These are phyloP conservation scores for Spermophilus dauricus DNA, from an alignment of 2,113 vertebrate species.

Conservation along the genomic window DNA sequence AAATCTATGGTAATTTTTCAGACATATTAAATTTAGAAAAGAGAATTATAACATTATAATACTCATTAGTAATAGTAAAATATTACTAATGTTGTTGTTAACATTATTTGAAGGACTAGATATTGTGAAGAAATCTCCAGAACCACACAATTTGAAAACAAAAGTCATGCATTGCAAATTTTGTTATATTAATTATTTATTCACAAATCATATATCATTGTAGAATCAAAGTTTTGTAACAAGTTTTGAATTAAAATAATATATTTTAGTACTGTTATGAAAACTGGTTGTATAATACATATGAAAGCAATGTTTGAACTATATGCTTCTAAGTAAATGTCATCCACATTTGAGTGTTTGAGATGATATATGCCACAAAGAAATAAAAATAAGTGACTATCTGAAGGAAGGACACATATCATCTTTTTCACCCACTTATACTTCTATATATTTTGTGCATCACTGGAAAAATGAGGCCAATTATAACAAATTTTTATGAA, in stretches of 20 bases:
- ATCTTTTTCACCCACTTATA: background rate
- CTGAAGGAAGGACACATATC: background rate
- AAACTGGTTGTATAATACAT: background rate
- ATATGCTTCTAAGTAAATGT: background rate
- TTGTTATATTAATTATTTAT: background rate
- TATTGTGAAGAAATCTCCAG: background rate
- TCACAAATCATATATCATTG: background rate
- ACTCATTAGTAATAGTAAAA: background rate
- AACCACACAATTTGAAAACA: background rate
- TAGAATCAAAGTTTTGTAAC: background rate
- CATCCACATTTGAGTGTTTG: background rate
- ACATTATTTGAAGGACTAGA: background rate
- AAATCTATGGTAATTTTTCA: background rate
- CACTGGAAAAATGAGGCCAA: background rate
- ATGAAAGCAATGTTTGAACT: background rate
- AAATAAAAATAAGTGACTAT: background rate
- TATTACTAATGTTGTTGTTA: background rate
- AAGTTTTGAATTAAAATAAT: background rate
- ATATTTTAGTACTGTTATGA: background rate
- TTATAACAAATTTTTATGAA: background rate
- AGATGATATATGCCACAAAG: background rate
- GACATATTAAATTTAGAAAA: slow-evolving; percentile 13
- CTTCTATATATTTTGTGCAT: background rate
- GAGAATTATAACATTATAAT: background rate
- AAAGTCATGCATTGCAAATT: background rate